Evolutionary conservation across 2,888 invertebrate genomes (phyloP).

Genomic region (Leptopilina drosophilae): DNA sequence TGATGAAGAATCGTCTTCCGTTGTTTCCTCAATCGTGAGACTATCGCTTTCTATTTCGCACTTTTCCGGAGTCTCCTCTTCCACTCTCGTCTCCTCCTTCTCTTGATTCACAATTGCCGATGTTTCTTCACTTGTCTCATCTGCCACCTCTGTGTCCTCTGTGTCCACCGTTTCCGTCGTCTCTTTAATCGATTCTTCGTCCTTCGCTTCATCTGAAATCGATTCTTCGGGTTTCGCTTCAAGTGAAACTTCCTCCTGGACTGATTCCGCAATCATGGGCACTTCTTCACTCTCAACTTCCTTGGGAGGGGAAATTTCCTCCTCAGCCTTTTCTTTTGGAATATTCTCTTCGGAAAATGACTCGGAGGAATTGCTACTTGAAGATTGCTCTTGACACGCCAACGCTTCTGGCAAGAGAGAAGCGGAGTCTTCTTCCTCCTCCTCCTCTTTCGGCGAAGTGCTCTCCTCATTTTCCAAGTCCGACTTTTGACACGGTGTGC

Average conservation of each 20-base stretch:
- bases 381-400: conserved; percentile 15
- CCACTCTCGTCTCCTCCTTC: neutral
- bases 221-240: neutral
- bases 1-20: conserved; percentile 61
- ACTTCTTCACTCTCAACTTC: conserved; percentile 23
- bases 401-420: neutral
- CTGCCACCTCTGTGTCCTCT: no score
- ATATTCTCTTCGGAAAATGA: conserved; percentile 5
- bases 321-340: conserved; percentile 9
- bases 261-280: conserved; percentile 4
- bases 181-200: neutral
- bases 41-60: conserved; percentile 35
- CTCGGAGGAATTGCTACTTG: neutral
- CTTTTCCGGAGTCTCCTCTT: conserved; percentile 42
- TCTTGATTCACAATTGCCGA: neutral
- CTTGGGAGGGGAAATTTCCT: neutral
- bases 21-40: conserved; percentile 68
- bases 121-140: conserved; percentile 8
- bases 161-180: neutral
- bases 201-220: neutral
- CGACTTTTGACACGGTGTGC: neutral
- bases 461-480: conserved; percentile 44
- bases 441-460: conserved; percentile 46
- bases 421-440: neutral
- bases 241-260: no score